Base-by-base conservation (phyloP, 2,888 invertebrate species). In the Acholoe squamosa region DNA sequence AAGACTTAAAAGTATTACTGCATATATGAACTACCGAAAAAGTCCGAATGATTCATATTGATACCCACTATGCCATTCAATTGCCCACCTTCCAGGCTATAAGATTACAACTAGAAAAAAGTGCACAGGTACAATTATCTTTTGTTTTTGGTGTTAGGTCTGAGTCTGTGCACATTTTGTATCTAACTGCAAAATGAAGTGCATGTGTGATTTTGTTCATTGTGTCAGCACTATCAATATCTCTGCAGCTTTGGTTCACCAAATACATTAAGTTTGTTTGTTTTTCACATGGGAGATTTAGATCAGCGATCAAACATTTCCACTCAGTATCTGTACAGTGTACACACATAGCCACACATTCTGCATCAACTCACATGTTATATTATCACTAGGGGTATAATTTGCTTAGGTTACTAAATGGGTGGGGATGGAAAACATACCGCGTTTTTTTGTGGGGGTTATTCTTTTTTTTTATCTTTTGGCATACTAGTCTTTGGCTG, bases 31-130 rank as follows among this genome's bases (percentile, higher is more conserved):
- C 3, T 43, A 43, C 43, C 43, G 10, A 25, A 28, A 19, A n/a
- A 61, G 61, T 61, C 19, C 61, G 5, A n/a, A 61, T 61, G 19
- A 61, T 19, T 19, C 19, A 61, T 61, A 61, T 61, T 61, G 34
- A 16, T 31, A 43, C 19, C 80, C 34, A 0, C 22, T 80, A 19
- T 80, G 43, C 33, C 80, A 33, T 80, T 80, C n/a, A 80, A 80
- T 80, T 80, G n/a, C 43, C 19, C 33, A 80, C 43, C 0, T 80
- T 80, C 80, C 80, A 80, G 80, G 80, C 80, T 34, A 80, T 80
- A 80, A 80, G 80, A 80, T 80, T 43, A n/a, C 80, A 22, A 10
- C 80, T 80, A 80, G 80, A 80, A 80, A 80, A 80, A 80, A 80
- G 22, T 80, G 80, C 80, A 80, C 80, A 80, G 80, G 80, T 80